A percentile compares a stretch with the other conserved stretches of the same genome.
Evolutionary conservation across 2,113 vertebrate genomes (phyloP).

Genomic region (Callospermophilus lateralis): DNA sequence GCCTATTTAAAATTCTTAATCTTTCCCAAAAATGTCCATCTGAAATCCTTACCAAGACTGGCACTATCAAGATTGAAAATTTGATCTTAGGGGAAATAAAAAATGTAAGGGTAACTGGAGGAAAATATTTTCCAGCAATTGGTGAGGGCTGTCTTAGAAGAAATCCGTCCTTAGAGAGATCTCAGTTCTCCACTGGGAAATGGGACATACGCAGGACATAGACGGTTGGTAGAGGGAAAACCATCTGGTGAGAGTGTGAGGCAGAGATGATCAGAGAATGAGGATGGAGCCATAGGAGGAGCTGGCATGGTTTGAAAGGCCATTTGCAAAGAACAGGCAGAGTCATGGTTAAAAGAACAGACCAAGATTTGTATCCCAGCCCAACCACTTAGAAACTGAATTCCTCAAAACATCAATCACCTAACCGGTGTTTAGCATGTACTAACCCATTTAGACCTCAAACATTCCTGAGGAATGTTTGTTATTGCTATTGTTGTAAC

Average conservation of each 20-base stretch:
- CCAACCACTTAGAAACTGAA: background rate
- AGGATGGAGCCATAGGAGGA: background rate
- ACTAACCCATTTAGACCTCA: background rate
- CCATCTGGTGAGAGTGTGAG: too few species aligned
- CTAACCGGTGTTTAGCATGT: accelerated
- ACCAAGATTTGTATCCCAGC: background rate
- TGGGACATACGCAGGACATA: accelerated
- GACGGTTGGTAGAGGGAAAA: background rate
- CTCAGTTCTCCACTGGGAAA: background rate
- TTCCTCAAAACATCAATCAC: background rate
- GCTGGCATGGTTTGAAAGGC: background rate
- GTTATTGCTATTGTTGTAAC: background rate
- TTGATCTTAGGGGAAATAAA: background rate
- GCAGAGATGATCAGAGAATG: too few species aligned
- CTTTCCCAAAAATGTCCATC: background rate
- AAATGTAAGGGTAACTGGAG: background rate
- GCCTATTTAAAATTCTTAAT: background rate
- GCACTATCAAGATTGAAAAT: background rate
- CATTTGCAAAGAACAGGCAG: background rate
- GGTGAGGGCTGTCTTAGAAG: background rate
- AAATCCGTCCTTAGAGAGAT: background rate
- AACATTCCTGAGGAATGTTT: background rate
- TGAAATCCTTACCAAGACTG: background rate
- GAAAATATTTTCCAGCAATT: background rate
- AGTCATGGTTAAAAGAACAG: background rate